phyloP scores from a whole-genome alignment of 2,888 invertebrate species.

The Sinohyriopsis cumingii region DNA sequence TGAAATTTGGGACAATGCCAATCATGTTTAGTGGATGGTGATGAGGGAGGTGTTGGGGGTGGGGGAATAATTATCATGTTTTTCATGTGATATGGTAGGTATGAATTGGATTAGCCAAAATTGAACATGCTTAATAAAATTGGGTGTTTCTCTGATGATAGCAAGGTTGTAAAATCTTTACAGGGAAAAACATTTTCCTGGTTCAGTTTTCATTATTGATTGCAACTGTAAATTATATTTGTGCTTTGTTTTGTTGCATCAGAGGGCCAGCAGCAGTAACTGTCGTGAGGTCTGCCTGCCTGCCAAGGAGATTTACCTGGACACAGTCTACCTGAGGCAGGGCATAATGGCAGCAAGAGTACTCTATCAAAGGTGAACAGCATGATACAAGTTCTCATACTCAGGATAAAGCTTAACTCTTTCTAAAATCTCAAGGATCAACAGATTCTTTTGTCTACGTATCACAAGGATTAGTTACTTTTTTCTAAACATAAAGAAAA shows the following conservation, averaged over 20 bases:
- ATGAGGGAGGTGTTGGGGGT: too few species aligned
- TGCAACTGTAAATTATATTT: too few species aligned
- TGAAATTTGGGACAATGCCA: too few species aligned
- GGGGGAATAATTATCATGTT: too few species aligned
- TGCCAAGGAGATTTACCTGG: constrained; percentile 46
- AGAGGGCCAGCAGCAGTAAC: too few species aligned
- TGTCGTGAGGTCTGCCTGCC: constrained; percentile 30
- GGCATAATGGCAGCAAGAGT: constrained; percentile 37
- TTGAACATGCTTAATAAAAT: too few species aligned
- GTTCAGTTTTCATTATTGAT: neutral
- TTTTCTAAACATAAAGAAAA: neutral
- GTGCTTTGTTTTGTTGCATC: too few species aligned
- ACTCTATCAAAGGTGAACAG: constrained; percentile 38
- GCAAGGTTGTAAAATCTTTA: too few species aligned
- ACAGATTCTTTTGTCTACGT: neutral
- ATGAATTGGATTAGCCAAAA: too few species aligned
- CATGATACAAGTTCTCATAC: neutral
- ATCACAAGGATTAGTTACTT: neutral
- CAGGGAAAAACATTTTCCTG: neutral
- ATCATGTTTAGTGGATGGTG: too few species aligned
- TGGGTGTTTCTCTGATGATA: too few species aligned
- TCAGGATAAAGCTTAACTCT: neutral
- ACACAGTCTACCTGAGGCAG: constrained; percentile 37
- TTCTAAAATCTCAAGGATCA: neutral
- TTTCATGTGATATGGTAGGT: too few species aligned